Evolutionary conservation across 1,140 invertebrate genomes (phyloP).

Genomic region (Macrostomum lignano): DNA sequence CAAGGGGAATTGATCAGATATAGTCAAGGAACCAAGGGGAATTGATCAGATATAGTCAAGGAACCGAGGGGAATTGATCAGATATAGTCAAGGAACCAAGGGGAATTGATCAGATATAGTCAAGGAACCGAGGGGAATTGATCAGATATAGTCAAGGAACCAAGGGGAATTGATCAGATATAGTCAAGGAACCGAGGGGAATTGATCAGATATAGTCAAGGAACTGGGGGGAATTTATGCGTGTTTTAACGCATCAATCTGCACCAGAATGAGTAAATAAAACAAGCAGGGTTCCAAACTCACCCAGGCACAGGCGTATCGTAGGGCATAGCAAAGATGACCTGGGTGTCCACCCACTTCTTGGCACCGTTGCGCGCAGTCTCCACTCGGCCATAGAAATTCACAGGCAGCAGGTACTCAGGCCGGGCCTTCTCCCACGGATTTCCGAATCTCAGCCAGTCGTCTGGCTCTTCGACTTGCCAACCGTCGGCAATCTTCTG

Average conservation of each 20-base stretch:
- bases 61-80: too few relatives aligned
- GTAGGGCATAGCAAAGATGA: slow-evolving; percentile 88
- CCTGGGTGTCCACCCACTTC: slow-evolving; percentile 73
- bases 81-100: too few relatives aligned
- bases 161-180: too few relatives aligned
- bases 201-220: too few relatives aligned
- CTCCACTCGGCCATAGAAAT: slow-evolving; percentile 74
- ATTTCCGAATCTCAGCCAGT: slow-evolving; percentile 78
- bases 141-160: too few relatives aligned
- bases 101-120: too few relatives aligned
- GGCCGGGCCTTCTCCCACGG: slow-evolving; percentile 92
- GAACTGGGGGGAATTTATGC: slow-evolving; percentile 1
- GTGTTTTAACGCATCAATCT: neutral
- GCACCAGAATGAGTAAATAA: neutral
- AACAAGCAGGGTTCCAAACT: neutral
- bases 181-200: too few relatives aligned
- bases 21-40: too few relatives aligned
- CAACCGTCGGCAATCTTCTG: slow-evolving; percentile 82
- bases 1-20: too few relatives aligned
- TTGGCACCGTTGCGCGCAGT: slow-evolving; percentile 42
- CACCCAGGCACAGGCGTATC: slow-evolving; percentile 92
- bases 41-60: too few relatives aligned
- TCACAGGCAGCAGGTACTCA: slow-evolving; percentile 63
- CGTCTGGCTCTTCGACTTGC: slow-evolving; percentile 86
- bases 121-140: too few relatives aligned